These are phyloP conservation scores for Pluvialis apricaria DNA, from an alignment of 2,113 vertebrate genomes.

Conservation along the genomic window DNA sequence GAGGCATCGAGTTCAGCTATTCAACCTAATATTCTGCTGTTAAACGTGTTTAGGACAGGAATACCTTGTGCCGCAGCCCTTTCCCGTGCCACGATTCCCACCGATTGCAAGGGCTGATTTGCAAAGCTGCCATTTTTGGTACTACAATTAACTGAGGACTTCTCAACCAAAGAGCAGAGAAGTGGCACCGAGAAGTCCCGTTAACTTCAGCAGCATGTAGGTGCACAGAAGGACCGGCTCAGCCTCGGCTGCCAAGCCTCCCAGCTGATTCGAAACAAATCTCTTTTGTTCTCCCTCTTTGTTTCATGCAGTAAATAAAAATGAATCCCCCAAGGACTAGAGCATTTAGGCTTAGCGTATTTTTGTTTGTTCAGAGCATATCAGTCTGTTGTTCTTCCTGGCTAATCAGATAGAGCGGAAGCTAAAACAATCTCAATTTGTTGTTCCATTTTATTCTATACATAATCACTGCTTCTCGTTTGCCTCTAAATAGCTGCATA, in stretches of 20 bases:
- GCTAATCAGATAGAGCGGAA: slow-evolving; percentile 52
- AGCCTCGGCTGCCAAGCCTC: neutral
- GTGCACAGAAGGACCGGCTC: neutral
- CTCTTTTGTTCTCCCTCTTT: neutral
- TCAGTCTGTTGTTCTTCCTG: slow-evolving; percentile 57
- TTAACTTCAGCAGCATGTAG: neutral
- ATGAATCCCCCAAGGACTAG: neutral
- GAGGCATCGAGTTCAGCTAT: neutral
- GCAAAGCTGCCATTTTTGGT: neutral
- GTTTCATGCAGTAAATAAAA: slow-evolving; percentile 14
- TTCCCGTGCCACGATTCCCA: rapidly evolving
- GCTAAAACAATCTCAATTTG: slow-evolving; percentile 36
- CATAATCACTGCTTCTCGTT: slow-evolving; percentile 33
- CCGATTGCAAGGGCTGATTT: neutral
- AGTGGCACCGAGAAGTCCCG: rapidly evolving
- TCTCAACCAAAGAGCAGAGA: neutral
- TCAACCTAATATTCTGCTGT: neutral
- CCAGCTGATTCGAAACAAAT: neutral
- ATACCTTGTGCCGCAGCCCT: neutral
- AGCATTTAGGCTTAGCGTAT: neutral
- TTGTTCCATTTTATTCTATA: slow-evolving; percentile 27
- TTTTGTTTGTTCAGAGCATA: slow-evolving; percentile 14
- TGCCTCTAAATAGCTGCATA: slow-evolving; percentile 50
- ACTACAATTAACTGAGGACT: neutral
- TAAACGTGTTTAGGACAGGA: neutral